A percentile compares a stretch with the other conserved stretches of the same genome.
Conservation (phyloP, 2,888 invertebrate genomes). For the Leuctra nigra region DNA sequence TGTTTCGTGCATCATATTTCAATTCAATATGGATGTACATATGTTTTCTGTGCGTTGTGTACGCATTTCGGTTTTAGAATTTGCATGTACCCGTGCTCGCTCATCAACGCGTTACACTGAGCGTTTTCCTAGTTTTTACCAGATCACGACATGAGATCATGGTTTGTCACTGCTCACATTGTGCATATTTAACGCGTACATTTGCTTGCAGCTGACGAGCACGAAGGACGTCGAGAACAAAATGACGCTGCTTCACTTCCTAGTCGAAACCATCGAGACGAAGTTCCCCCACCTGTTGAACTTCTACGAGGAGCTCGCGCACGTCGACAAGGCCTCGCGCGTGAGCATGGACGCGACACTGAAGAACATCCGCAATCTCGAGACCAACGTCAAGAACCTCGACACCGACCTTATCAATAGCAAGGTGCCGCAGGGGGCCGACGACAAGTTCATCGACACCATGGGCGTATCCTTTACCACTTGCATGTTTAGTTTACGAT, state of each 20-base stretch:
- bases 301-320: conserved; percentile 83
- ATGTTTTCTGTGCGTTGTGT: no score
- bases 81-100: no score
- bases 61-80: no score
- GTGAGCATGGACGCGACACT: conserved; percentile 78
- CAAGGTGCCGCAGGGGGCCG: conserved; percentile 62
- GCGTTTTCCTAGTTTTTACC: no score
- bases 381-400: conserved; percentile 74
- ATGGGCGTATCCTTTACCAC: conserved; percentile 80
- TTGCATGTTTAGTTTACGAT: no score
- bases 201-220: conserved; percentile 57
- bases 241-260: conserved; percentile 84
- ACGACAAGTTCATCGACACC: conserved; percentile 77
- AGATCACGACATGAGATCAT: no score
- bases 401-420: conserved; percentile 88
- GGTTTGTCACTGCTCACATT: no score
- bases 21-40: no score
- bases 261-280: conserved; percentile 79
- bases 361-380: conserved; percentile 78
- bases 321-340: conserved; percentile 79
- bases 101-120: no score
- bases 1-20: no score
- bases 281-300: conserved; percentile 80
- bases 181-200: no score
- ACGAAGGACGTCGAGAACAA: conserved; percentile 94